Base-by-base conservation (phyloP, 1,140 invertebrate species). In the Drosophila subpulchrella region DNA sequence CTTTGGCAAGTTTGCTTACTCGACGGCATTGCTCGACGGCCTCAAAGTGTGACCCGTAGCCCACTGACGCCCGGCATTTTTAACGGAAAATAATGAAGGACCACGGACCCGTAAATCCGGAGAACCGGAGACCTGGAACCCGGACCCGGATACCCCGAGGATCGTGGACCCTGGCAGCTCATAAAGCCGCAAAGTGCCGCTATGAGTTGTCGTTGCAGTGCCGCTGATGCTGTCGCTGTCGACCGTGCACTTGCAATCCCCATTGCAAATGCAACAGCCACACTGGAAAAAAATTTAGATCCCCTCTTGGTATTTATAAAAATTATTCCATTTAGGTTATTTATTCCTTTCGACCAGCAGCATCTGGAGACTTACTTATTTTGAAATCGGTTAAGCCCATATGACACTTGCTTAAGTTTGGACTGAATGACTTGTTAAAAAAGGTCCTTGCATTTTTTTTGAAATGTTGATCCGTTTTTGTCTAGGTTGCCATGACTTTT, bases 121-220 rank as follows among this genome's bases (percentile, higher is more conserved):
- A 20, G 10, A 11, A 6, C 42, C 7, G 41, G 6, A 15, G 7
- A 15, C 6, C 39, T 5, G 39, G 39, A 41, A 6, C 15, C 13
- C 7, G 2, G n/a, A 24, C 27, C 27, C 27, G 27, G n/a, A 17
- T n/a, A 17, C 13, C 24, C 7, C 2, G 11, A 27, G 20, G 3
- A 12, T 12, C 6, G 20, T 27, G 27, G 46, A 20, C 42, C 42
- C 17, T 6, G 20, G 24, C 24, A 63, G 66, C 58, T 71, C 59
- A 71, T 62, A 63, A 46, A 56, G 53, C 77, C 77, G 51, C 77
- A 81, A 75, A 75, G 57, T 76, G 72, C 59, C 63, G 65, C 65
- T 60, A 75, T 78, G 63, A 61, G 42, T 70, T 59, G 17, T 32
- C 44, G 47, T n/a, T 39, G 46, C 32, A 32, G 30, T 38, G 15